These are phyloP conservation scores for Stictocephala bisonia DNA, from an alignment of 2,888 invertebrate genomes.

Conservation along the genomic window DNA sequence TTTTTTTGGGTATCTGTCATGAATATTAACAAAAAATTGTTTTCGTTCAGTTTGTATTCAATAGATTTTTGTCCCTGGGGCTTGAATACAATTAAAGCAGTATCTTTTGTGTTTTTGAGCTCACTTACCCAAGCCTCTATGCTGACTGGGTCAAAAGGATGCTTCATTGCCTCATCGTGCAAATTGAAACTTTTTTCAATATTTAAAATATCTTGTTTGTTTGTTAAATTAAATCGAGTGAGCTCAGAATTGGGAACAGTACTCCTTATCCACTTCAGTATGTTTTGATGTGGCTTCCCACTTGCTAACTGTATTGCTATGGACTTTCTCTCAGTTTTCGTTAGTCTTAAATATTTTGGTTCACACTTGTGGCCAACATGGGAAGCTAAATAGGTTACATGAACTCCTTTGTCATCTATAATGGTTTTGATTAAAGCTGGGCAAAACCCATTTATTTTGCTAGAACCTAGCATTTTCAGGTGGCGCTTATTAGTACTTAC, in stretches of 20 bases:
- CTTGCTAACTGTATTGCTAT: constrained; percentile 57
- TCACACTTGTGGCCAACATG: constrained; percentile 59
- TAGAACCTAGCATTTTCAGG: constrained; percentile 43
- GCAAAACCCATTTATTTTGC: constrained; percentile 59
- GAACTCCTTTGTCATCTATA: constrained; percentile 48
- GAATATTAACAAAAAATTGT: constrained; percentile 58
- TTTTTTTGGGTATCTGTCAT: constrained; percentile 57
- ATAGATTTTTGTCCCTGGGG: background rate
- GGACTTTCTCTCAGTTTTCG: constrained; percentile 51
- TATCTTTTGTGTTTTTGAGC: constrained; percentile 3
- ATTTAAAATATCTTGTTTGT: constrained; percentile 59
- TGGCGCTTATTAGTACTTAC: constrained; percentile 32
- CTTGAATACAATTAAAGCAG: constrained; percentile 16
- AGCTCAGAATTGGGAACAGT: constrained; percentile 44
- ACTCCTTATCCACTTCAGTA: constrained; percentile 31
- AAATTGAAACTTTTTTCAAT: constrained; percentile 55
- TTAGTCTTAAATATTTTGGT: constrained; percentile 54
- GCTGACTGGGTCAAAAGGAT: constrained; percentile 53
- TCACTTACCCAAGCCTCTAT: constrained; percentile 55
- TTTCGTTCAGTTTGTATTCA: constrained; percentile 24
- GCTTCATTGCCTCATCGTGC: constrained; percentile 49
- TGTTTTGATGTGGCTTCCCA: constrained; percentile 57
- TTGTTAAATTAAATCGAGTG: constrained; percentile 56
- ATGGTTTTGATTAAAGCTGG: constrained; percentile 54
- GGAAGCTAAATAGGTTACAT: constrained; percentile 48